These are phyloP conservation scores for Dexiosoma caninum DNA, from an alignment of 2,888 invertebrate species.

Conservation along the genomic window DNA sequence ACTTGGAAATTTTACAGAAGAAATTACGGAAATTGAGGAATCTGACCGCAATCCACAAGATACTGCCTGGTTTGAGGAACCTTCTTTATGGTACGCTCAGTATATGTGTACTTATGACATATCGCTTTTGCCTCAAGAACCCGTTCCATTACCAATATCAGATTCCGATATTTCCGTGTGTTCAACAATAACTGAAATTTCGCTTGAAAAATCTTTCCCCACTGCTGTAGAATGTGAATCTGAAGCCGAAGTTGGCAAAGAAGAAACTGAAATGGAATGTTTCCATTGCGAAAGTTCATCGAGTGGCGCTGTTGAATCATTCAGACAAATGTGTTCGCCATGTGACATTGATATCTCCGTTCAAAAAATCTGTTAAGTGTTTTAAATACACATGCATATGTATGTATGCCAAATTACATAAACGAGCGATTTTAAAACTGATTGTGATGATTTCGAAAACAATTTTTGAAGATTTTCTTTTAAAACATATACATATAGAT, in stretches of 20 bases:
- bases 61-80: conserved; percentile 39
- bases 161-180: conserved; percentile 80
- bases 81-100: conserved; percentile 84
- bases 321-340: conserved; percentile 68
- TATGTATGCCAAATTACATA: too few species aligned
- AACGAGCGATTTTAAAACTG: too few species aligned
- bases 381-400: not conserved
- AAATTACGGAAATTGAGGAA: conserved; percentile 51
- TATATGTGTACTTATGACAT: conserved; percentile 83
- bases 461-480: too few species aligned
- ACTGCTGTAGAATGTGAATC: conserved; percentile 69
- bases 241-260: conserved; percentile 66
- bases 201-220: conserved; percentile 63
- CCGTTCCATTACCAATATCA: conserved; percentile 82
- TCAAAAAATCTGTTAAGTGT: not conserved
- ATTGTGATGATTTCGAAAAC: too few species aligned
- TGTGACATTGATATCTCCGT: conserved; percentile 70
- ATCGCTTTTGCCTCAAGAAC: conserved; percentile 84
- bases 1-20: conserved; percentile 25
- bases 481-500: too few species aligned
- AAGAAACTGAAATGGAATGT: conserved; percentile 69
- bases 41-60: conserved; percentile 69
- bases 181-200: conserved; percentile 66
- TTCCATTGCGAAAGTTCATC: conserved; percentile 69
- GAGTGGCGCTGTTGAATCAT: conserved; percentile 67